Evolutionary conservation across 1,140 invertebrate species (phyloP), one percentile per base, ranked within the genome.

Genomic region (Phymorhynchus buccinoides): DNA sequence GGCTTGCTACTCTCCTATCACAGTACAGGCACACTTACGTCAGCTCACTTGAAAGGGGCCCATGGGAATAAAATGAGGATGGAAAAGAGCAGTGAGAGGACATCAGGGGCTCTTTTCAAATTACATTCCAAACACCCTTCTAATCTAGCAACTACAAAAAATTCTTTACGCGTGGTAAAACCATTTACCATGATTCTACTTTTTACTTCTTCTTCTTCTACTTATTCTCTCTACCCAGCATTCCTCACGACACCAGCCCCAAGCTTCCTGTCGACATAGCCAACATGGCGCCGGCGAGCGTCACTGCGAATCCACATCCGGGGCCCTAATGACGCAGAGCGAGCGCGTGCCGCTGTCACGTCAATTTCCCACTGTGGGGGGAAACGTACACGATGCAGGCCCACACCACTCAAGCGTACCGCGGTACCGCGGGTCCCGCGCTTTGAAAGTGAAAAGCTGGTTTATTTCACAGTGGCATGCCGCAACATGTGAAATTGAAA

Each of bases 331-430:
- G 73, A 75, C 37, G 73, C 18, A 75, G 73, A 41, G 35, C 32
- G 18, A 9, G 73, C 73, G 73, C 73, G 73, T 75, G 73, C 73
- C 73, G 73, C 73, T 75, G 73, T 75, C 73, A 75, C 37, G 73
- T 75, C 73, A 75, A 75, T 75, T 75, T 75, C 73, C 56, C 22
- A 75, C 73, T 75, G 56, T 71, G 30, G 68, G 68, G 6, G 62
- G n/a, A 35, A 71, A 71, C 68, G 4, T 71, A 71, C 68, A 71
- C 9, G 68, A 12, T 71, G 68, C 68, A 71, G 68, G 56, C 12
- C 56, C 18, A 16, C 56, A 62, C 56, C 56, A 62, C 56, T 62
- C 56, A 62, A 22, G 56, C 56, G 56, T 62, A 62, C n/a, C n/a
- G n/a, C n/a, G n/a, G n/a, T n/a, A n/a, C n/a, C n/a, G n/a, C 22